Base-by-base conservation (phyloP, 2,797 vertebrate species). In the Platalea minor region DNA sequence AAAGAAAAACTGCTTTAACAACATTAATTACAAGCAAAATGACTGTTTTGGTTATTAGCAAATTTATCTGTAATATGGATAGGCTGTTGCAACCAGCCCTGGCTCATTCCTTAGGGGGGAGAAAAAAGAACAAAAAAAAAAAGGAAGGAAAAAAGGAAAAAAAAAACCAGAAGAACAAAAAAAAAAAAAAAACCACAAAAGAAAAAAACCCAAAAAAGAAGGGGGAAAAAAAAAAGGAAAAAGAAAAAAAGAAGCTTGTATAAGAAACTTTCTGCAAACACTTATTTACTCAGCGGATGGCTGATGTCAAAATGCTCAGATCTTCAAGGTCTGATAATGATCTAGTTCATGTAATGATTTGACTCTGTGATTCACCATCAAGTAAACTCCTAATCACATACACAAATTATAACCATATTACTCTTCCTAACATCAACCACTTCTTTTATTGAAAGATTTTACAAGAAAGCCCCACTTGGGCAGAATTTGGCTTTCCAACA, bases 201-300 rank as follows among this genome's bases (percentile, higher is more conserved):
- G 41, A 14, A 41, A 41, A 41, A 41, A 41, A 41, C 13, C 11
- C 39, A 41, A 14, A 41, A 41, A 41, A 41, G 14, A 41, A 41
- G 5, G 13, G 14, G 41, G 11, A 13, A 37, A 6, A 53, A 6
- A 6, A 7, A 10, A 2, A 6, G 17, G 50, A 13, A 18, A 21
- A n/a, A 14, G 12, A 13, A 4, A 14, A 19, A 26, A 12, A 53
- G 10, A 12, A 56, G 1, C 3, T 68, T 14, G 1, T 14, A 1
- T 18, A 69, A 73, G 24, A 64, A 79, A 69, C 8, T 33, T 23
- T n/a, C n/a, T 48, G 21, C 33, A 70, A 77, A 39, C 0, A 5
- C 15, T 48, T 24, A 23, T 80, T 91, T 59, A 53, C 13, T 17
- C 48, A 50, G 3, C 2, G 4, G 29, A 50, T 29, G 17, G 7